Base-by-base conservation (phyloP, 2,797 vertebrate genomes). In the Ctenopoma kingsleyae region DNA sequence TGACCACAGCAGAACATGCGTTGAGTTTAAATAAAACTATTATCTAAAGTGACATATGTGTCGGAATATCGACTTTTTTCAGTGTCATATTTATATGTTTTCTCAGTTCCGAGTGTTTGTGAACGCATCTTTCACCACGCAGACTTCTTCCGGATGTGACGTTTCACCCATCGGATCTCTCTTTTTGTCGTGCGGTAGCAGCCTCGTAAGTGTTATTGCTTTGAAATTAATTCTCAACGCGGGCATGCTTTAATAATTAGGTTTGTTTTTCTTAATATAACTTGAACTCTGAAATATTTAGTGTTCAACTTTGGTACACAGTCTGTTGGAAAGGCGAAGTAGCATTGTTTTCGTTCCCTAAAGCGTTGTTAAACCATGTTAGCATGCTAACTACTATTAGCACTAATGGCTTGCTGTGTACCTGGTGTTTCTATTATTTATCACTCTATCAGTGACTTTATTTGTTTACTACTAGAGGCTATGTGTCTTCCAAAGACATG, bases 131-230 rank as follows among this genome's bases (percentile, higher is more conserved):
- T 65, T 8, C 27, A 8, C 0, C 12, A 6, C 3, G 1, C 8
- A 4, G 11, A 12, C n/a, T 22, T 1, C 0, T 25, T 19, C 59
- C n/a, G 84, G 87, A 90, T 72, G 81, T 89, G 72, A 87, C 84
- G 79, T 60, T 5, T 2, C 1, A 35, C 5, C 15, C 4, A 0
- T 40, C 47, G 23, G 8, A 7, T 7, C 48, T 62, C 68, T 40
- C 43, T 46, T 58, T 50, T 74, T 69, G 30, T 74, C 76, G 82
- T 89, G 82, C 74, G 78, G 50, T 57, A 44, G 74, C 51, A 57
- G 56, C 57, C 30, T 10, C 10, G 90, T 92, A 67, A 86, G 83
- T 90, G 10, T 54, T 76, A 2, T 52, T 54, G 1, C 0, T 56
- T 5, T 32, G 1, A 19, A 41, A 16, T n/a, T 22, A 0, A 16